Conservation (phyloP, 2,113 vertebrate genomes). For the Puffinus mauretanicus region DNA sequence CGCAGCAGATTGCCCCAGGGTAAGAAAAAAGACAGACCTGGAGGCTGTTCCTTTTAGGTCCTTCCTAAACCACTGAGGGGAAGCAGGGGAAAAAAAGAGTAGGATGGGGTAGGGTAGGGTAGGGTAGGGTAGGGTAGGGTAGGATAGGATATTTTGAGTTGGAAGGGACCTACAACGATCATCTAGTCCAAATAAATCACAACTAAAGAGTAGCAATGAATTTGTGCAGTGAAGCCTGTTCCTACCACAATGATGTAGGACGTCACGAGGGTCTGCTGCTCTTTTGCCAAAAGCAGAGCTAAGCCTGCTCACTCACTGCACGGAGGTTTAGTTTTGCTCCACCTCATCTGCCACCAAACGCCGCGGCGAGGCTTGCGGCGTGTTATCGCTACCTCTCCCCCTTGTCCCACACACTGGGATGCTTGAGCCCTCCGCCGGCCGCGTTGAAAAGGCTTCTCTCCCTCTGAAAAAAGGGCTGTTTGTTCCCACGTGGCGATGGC, state of each 20-base stretch:
- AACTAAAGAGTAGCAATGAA: not conserved
- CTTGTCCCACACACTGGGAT: not conserved
- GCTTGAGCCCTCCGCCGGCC: not conserved
- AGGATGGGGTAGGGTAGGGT: no score
- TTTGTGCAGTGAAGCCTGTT: not conserved
- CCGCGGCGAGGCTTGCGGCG: not conserved
- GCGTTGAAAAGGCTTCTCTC: not conserved
- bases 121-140: no score
- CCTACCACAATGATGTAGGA: not conserved
- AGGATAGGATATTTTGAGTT: not conserved
- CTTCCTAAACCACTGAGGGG: not conserved
- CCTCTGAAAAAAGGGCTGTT: not conserved
- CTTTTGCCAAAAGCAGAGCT: not conserved
- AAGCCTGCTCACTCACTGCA: rapidly evolving
- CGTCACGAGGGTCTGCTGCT: not conserved
- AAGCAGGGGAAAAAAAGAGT: not conserved
- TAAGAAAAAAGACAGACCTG: not conserved
- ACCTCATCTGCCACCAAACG: not conserved
- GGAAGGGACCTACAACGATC: not conserved
- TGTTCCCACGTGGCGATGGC: not conserved
- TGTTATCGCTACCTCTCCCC: not conserved
- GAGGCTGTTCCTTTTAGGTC: not conserved
- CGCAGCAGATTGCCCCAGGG: no score
- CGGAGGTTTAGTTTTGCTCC: not conserved
- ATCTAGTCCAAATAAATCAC: not conserved